Base-by-base conservation (phyloP, 2,888 invertebrate genomes). In the Volucella inanis region DNA sequence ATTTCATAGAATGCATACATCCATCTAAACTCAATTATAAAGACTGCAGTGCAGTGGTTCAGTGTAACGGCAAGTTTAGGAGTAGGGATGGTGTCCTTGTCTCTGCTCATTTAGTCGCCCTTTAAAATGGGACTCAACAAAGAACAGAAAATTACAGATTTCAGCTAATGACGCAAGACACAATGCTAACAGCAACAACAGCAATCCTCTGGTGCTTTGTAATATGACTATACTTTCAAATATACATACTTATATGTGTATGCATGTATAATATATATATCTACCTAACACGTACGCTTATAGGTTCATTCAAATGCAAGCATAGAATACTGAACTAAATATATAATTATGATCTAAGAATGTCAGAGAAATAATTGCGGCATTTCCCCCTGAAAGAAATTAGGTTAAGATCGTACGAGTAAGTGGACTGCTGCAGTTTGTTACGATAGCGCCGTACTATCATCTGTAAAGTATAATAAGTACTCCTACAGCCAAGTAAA, bases 11-110 rank as follows among this genome's bases (percentile, higher is more conserved):
- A 62, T 74, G 64, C 68, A 74, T 79, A 11, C 70, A 55, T 59
- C 70, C 83, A 79, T 75, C 52, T 57, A 64, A 79, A 84, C 79
- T 79, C 68, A 84, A 84, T 84, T 79, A 84, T 68, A 70, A 57
- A 55, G 47, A 84, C 83, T 75, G 83, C 83, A 84, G 47, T 84
- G 83, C 83, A 79, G 79, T 64, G 45, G 74, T 74, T 50, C 49
- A n/a, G 45, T 70, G 64, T 59, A 31, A 6, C 6, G 6, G 31
- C 6, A 64, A 74, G 68, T 59, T 79, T 61, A 57, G 64, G 41
- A 62, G 47, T 31, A 61, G 64, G 52, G 54, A 47, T 52, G 41
- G 39, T 72, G 67, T 67, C 70, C 71, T 70, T 71, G 71, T 68
- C 54, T 64, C 57, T 75, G 74, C 61, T 79, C 79, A 75, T 70